Percentiles rank a stretch among this genome's conserved stretches.
These are phyloP conservation scores for Eristalis intricaria DNA, from an alignment of 2,888 invertebrate genomes.

Conservation along the genomic window DNA sequence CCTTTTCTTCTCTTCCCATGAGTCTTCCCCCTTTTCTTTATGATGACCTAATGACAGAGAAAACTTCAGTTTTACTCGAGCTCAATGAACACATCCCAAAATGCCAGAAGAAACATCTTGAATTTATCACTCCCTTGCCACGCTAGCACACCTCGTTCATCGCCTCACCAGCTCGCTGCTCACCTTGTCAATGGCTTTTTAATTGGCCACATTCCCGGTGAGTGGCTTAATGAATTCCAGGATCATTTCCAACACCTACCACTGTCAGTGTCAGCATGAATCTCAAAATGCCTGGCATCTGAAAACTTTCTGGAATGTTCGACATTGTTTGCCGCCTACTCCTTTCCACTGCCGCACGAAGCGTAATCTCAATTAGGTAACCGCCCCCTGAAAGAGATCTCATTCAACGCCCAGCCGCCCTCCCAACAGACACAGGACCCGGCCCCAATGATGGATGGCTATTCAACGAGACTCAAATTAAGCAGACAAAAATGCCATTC, in stretches of 20 bases:
- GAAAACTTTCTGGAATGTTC: background rate
- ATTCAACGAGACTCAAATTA: conserved; percentile 19
- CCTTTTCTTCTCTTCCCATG: no score
- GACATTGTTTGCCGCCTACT: background rate
- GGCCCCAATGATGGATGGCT: conserved; percentile 39
- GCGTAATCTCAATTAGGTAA: background rate
- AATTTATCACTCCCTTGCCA: no score
- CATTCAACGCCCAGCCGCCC: background rate
- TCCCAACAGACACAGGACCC: background rate
- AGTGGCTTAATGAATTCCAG: background rate
- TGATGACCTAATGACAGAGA: no score
- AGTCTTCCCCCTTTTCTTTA: no score
- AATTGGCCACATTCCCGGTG: background rate
- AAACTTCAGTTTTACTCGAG: no score
- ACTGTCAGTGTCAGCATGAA: background rate
- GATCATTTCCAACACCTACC: background rate
- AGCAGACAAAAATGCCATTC: conserved; percentile 8
- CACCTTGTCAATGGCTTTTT: background rate
- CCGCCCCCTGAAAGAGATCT: background rate
- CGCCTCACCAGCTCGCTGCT: background rate
- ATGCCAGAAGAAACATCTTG: no score
- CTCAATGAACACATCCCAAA: no score
- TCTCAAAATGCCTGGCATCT: background rate
- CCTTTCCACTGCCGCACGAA: background rate
- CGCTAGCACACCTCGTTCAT: background rate